These are phyloP conservation scores for Toxotes lorentzi DNA, from an alignment of 2,797 vertebrate genomes.

Conservation along the genomic window DNA sequence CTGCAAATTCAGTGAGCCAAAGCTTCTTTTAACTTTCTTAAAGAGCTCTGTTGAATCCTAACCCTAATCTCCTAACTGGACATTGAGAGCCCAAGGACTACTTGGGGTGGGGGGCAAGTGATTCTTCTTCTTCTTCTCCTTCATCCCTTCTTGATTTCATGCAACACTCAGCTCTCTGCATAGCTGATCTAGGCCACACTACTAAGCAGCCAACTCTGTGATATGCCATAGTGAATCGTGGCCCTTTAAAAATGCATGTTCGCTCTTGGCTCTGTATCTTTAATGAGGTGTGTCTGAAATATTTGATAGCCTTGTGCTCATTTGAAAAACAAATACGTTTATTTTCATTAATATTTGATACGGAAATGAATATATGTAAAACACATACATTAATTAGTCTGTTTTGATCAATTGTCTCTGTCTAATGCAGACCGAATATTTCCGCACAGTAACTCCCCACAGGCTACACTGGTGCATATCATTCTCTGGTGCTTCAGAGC, in stretches of 20 bases:
- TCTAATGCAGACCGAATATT: constrained; percentile 74
- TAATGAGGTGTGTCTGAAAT: constrained; percentile 85
- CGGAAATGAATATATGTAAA: constrained; percentile 87
- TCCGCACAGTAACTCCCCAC: constrained; percentile 72
- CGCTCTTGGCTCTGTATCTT: constrained; percentile 80
- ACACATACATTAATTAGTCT: constrained; percentile 85
- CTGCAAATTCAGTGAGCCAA: not conserved
- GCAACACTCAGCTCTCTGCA: constrained; percentile 28
- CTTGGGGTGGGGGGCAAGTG: constrained; percentile 5
- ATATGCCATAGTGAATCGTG: constrained; percentile 70
- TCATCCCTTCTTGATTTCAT: no score
- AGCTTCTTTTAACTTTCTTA: constrained; percentile 2
- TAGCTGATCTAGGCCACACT: constrained; percentile 63
- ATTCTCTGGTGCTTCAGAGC: constrained; percentile 79
- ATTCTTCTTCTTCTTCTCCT: no score
- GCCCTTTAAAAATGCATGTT: constrained; percentile 84
- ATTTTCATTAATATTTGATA: constrained; percentile 85
- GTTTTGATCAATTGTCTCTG: constrained; percentile 87
- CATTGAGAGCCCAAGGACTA: not conserved
- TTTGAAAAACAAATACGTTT: constrained; percentile 86
- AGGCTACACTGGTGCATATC: constrained; percentile 75
- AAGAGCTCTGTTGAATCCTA: not conserved
- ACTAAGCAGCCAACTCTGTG: constrained; percentile 47
- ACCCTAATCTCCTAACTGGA: not conserved
- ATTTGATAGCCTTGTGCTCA: constrained; percentile 81